Evolutionary conservation across 2,888 invertebrate species (phyloP), one percentile per base, ranked within the genome.

Genomic region (Chymomyza caudatula): DNA sequence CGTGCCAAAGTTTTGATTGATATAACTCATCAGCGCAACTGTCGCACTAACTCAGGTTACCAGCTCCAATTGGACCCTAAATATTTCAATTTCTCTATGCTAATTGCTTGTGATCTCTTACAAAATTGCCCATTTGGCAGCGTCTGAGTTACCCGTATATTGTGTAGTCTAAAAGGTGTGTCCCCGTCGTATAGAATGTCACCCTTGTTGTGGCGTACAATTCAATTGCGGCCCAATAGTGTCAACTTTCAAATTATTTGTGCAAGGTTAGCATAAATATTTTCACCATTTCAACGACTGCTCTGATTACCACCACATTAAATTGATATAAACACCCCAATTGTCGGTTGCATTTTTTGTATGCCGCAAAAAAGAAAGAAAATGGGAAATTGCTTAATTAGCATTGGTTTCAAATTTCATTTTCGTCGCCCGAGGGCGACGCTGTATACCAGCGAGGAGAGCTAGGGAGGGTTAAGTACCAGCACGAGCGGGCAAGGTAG

Each of bases 181-280:
- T 58, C 60, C 54, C 47, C n/a, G 4, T 23, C 19, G 37, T n/a
- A 60, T 55, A 67, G 29, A 64, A 55, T 65, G 59, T 63, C 65
- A 71, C 62, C 71, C 68, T 49, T 63, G 60, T 55, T 15, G 42
- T 15, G 52, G 17, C 61, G 52, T 37, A 4, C 66, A 66, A 67
- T 64, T 74, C 59, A 73, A 78, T 83, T 80, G 75, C 67, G 29
- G 29, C 29, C 65, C 71, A 65, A 71, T 70, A 78, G 85, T 82
- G 78, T 85, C 83, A 83, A 79, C 80, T 85, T 83, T 77, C 85
- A 85, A 76, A 79, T 78, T 69, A 74, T 76, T 79, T 79, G 78
- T 60, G 61, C 43, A 56, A 63, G 62, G 42, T 62, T 66, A 71
- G 54, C 63, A 64, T 69, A 66, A 76, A 78, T 77, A 72, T 71